These are phyloP conservation scores for Formica exsecta DNA, from an alignment of 1,140 invertebrate genomes.

Conservation along the genomic window DNA sequence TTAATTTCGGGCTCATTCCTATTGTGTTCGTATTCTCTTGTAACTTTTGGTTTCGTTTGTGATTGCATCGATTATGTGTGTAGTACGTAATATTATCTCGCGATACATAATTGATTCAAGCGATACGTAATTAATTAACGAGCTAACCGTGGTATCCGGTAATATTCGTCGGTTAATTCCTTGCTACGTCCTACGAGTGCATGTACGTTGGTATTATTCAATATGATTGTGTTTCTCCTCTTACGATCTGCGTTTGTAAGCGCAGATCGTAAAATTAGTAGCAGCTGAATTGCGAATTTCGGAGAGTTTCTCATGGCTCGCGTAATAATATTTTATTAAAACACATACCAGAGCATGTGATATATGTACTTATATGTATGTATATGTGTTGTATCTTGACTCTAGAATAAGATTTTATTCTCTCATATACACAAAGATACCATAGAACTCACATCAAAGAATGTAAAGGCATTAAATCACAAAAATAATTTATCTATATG, in stretches of 20 bases:
- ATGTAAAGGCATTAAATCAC: neutral
- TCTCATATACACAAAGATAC: no score
- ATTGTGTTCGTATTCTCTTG: neutral
- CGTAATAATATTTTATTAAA: conserved; percentile 24
- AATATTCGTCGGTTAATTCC: conserved; percentile 44
- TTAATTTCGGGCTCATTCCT: neutral
- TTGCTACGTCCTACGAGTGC: conserved; percentile 22
- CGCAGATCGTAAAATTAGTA: conserved; percentile 18
- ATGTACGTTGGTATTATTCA: conserved; percentile 15
- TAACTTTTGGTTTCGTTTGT: conserved; percentile 34
- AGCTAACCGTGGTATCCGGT: neutral
- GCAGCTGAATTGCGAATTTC: conserved; percentile 10
- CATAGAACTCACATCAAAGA: neutral
- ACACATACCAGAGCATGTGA: neutral
- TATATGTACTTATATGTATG: no score
- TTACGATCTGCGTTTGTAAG: conserved; percentile 1
- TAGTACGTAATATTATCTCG: conserved; percentile 12
- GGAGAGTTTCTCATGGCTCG: neutral
- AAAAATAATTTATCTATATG: neutral
- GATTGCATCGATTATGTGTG: conserved; percentile 41
- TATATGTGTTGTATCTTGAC: no score
- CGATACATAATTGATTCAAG: conserved; percentile 54
- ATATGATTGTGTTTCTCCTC: conserved; percentile 29
- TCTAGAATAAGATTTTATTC: neutral
- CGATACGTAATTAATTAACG: conserved; percentile 57